Evolutionary conservation across 2,888 invertebrate genomes (phyloP).

Genomic region (Melolontha melolontha): DNA sequence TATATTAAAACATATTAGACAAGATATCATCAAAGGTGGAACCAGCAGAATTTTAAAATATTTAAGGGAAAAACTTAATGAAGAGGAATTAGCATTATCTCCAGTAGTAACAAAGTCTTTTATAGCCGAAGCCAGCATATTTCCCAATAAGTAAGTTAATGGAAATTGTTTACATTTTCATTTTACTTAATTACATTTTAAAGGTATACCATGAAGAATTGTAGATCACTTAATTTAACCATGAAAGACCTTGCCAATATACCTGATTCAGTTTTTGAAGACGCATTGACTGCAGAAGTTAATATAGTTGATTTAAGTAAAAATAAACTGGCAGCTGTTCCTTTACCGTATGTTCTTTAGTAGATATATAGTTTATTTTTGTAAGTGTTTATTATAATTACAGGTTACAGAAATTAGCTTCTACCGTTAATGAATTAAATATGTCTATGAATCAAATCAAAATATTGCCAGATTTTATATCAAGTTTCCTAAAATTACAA

Average conservation of each 20-base stretch:
- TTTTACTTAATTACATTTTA: slow-evolving; percentile 4
- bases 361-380: neutral
- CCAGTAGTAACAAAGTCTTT: slow-evolving; percentile 33
- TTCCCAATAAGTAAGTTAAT: slow-evolving; percentile 60
- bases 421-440: slow-evolving; percentile 72
- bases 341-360: slow-evolving; percentile 70
- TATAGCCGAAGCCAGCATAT: slow-evolving; percentile 39
- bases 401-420: slow-evolving; percentile 41
- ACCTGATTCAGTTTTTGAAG: slow-evolving; percentile 78
- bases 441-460: slow-evolving; percentile 78
- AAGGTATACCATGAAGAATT: slow-evolving; percentile 71
- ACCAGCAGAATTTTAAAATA: slow-evolving; percentile 84
- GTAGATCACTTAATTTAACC: slow-evolving; percentile 71
- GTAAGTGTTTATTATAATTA: slow-evolving; percentile 33
- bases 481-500: slow-evolving; percentile 73
- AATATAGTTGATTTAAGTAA: slow-evolving; percentile 84
- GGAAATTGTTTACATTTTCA: neutral
- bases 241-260: slow-evolving; percentile 74
- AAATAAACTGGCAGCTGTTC: slow-evolving; percentile 79
- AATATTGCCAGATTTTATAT: slow-evolving; percentile 73
- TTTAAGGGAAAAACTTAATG: slow-evolving; percentile 72
- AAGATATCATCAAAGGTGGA: slow-evolving; percentile 88
- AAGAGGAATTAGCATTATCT: slow-evolving; percentile 44
- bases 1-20: slow-evolving; percentile 82
- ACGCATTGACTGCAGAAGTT: slow-evolving; percentile 79